Evolutionary conservation across 2,113 vertebrate genomes (phyloP), one percentile per base, ranked within the genome.

Genomic region (Cheilinus undulatus): DNA sequence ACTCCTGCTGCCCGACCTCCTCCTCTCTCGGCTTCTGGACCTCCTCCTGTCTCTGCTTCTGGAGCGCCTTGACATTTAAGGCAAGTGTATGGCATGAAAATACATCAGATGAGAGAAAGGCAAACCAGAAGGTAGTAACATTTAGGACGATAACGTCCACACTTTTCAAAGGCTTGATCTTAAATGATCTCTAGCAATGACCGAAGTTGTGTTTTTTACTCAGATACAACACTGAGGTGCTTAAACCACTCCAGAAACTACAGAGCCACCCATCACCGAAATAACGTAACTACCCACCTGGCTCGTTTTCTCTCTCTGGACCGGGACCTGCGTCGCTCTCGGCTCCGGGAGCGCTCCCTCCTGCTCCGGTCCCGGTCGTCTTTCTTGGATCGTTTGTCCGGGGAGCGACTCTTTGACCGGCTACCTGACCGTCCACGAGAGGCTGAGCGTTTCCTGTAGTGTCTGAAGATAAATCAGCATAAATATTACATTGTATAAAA

Each of bases 371-470:
- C 94, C 11, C 91, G 76, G 38, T 95, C 96, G 13, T 96, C 96
- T 8, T 96, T 96, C 46, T 98, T 99, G 13, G 93, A 93, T 73
- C 97, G 95, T 75, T 98, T 99, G 80, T 99, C 97, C 0, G 98
- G 97, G 34, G 98, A 98, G 0, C 96, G 97, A 51, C 97, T 99
- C 69, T 97, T 94, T 0, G 98, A 99, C 0, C 96, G 93, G 83
- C 93, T 97, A 0, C 95, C 96, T 0, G 98, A 98, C 11, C 98
- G 93, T 0, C 96, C 97, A 3, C 96, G 93, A 0, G 97, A 98
- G 0, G 96, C 87, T 0, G 98, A 98, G 3, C 97, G 95, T 66
- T 99, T 99, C 68, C 98, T 95, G 24, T 99, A 99, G 70, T 99
- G 98, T 80, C 98, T 99, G 84, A 0, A 0, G 3, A 66, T 2